Percentiles rank a stretch among this genome's conserved stretches.
phyloP scores from a whole-genome alignment of 1,140 invertebrate species.

The Bombus turneri region DNA sequence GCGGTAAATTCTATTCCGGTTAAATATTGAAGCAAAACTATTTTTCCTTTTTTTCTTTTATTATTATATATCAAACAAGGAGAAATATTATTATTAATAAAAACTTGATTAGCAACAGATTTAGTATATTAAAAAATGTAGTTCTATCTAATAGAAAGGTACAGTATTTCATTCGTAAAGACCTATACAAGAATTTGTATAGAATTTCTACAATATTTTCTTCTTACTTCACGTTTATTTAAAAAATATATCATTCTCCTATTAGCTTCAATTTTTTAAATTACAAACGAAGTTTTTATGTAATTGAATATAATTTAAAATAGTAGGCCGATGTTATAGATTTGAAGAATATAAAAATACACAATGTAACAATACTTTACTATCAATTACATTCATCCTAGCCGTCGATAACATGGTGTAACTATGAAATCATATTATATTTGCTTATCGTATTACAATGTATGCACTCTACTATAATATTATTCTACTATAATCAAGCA shows the following conservation, averaged over 20 bases:
- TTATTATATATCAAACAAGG: too few species aligned
- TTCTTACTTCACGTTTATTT: not conserved
- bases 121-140: too few species aligned
- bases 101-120: too few species aligned
- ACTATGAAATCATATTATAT: not conserved
- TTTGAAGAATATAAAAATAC: too few species aligned
- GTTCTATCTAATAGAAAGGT: accelerated
- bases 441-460: not conserved
- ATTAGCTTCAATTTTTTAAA: not conserved
- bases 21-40: not conserved
- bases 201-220: too few species aligned
- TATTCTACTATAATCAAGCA: not conserved
- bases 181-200: too few species aligned
- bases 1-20: not conserved
- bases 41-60: not conserved
- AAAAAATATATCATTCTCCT: too few species aligned
- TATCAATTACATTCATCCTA: too few species aligned
- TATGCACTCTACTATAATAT: not conserved
- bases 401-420: too few species aligned
- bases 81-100: too few species aligned
- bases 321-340: not conserved
- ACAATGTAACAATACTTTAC: too few species aligned
- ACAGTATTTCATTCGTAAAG: too few species aligned
- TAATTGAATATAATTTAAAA: not conserved
- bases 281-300: not conserved